Evolutionary conservation across 2,797 vertebrate species (phyloP).

Genomic region (Hoplostethus mediterraneus): DNA sequence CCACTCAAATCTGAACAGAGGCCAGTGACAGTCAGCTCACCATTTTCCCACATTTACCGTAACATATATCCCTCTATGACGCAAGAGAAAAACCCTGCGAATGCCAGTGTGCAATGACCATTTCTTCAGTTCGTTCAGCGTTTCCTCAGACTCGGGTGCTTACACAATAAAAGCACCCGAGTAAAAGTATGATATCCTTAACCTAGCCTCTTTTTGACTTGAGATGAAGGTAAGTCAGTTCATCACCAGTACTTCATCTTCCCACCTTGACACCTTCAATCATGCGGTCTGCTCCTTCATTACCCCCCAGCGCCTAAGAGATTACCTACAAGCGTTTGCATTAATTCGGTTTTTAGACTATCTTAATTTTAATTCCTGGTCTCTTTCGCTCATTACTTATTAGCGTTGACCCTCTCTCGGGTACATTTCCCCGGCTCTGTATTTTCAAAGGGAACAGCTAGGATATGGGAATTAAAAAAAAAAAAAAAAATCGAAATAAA

Average conservation of each 20-base stretch:
- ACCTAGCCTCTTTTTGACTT: neutral
- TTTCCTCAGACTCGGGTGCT: neutral
- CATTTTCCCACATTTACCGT: no score
- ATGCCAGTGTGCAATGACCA: neutral
- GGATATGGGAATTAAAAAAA: conserved; percentile 14
- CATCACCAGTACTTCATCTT: neutral
- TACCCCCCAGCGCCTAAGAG: conserved; percentile 27
- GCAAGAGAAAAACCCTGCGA: no score
- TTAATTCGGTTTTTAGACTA: conserved; percentile 53
- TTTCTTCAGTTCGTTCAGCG: neutral
- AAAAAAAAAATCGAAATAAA: neutral
- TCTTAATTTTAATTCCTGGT: conserved; percentile 49
- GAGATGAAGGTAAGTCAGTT: neutral
- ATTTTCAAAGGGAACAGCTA: conserved; percentile 31
- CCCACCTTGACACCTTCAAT: neutral
- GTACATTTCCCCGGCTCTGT: neutral
- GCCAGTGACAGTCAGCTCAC: no score
- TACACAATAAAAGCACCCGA: neutral
- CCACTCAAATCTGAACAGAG: no score
- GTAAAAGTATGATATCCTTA: no score
- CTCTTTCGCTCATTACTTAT: conserved; percentile 30
- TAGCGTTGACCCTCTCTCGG: conserved; percentile 46
- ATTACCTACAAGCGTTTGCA: conserved; percentile 50
- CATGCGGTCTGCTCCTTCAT: conserved; percentile 33
- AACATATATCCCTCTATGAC: no score